Evolutionary conservation across 2,888 invertebrate genomes (phyloP).

Genomic region (Siphlonurus alternatus): DNA sequence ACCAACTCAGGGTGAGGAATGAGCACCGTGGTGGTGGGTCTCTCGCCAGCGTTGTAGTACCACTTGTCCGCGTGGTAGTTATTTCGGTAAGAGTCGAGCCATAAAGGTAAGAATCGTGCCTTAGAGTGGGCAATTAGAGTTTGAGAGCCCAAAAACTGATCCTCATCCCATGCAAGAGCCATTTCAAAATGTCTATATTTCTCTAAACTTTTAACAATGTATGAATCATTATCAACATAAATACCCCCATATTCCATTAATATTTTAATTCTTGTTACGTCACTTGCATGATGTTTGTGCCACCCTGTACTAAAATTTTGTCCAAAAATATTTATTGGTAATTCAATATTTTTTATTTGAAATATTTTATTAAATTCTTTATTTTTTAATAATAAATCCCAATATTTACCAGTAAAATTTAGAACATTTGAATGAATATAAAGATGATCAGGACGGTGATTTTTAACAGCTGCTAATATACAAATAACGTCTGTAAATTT

Average conservation of each 20-base stretch:
- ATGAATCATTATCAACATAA: conserved; percentile 22
- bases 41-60: conserved; percentile 21
- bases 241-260: conserved; percentile 22
- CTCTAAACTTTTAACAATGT: conserved; percentile 20
- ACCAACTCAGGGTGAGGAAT: conserved; percentile 17
- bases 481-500: conserved; percentile 16
- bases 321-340: neutral
- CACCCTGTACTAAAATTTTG: conserved; percentile 8
- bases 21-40: conserved; percentile 18
- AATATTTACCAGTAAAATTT: conserved; percentile 15
- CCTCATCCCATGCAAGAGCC: conserved; percentile 18
- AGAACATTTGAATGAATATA: conserved; percentile 19
- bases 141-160: conserved; percentile 13
- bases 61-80: conserved; percentile 16
- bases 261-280: conserved; percentile 16
- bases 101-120: conserved; percentile 19
- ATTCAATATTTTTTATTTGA: neutral
- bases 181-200: conserved; percentile 21
- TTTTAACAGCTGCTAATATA: conserved; percentile 16
- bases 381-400: conserved; percentile 14
- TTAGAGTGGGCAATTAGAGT: conserved; percentile 20
- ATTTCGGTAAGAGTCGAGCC: conserved; percentile 19
- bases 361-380: conserved; percentile 12
- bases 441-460: conserved; percentile 20
- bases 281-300: conserved; percentile 13